These are phyloP conservation scores for Bombus impatiens DNA, from an alignment of 1,140 invertebrate genomes.

Conservation along the genomic window DNA sequence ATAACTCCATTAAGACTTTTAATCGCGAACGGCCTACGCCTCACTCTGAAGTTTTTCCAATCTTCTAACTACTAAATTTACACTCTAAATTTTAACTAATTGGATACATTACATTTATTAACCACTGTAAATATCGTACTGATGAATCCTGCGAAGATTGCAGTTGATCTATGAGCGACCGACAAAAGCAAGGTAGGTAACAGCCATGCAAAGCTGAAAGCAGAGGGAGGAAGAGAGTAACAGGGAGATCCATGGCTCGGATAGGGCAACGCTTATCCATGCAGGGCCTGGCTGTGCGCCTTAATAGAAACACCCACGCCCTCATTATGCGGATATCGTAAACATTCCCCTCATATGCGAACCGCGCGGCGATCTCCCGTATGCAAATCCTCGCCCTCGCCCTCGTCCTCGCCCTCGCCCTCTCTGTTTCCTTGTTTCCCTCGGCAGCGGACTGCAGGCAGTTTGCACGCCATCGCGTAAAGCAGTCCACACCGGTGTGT, in stretches of 20 bases:
- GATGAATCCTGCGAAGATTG: too few relatives aligned
- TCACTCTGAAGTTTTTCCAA: not conserved
- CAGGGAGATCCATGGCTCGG: constrained; percentile 49
- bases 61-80: not conserved
- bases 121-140: too few relatives aligned
- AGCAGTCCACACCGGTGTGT: constrained; percentile 51
- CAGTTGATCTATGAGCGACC: not conserved
- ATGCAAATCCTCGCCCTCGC: constrained; percentile 65
- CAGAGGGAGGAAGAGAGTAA: not conserved
- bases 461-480: constrained; percentile 70
- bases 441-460: constrained; percentile 22
- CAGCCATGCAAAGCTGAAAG: not conserved
- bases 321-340: constrained; percentile 72
- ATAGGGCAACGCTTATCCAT: constrained; percentile 49
- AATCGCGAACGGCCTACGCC: not conserved
- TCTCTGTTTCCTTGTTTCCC: constrained; percentile 36
- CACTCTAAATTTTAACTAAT: not conserved
- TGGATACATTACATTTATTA: too few relatives aligned
- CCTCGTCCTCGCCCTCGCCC: not conserved
- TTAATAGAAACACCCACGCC: constrained; percentile 72
- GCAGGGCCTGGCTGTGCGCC: constrained; percentile 45
- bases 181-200: not conserved
- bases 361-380: constrained; percentile 52
- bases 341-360: constrained; percentile 66
- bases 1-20: not conserved